phyloP scores from a whole-genome alignment of 2,797 vertebrate species.

The Numenius phaeopus region DNA sequence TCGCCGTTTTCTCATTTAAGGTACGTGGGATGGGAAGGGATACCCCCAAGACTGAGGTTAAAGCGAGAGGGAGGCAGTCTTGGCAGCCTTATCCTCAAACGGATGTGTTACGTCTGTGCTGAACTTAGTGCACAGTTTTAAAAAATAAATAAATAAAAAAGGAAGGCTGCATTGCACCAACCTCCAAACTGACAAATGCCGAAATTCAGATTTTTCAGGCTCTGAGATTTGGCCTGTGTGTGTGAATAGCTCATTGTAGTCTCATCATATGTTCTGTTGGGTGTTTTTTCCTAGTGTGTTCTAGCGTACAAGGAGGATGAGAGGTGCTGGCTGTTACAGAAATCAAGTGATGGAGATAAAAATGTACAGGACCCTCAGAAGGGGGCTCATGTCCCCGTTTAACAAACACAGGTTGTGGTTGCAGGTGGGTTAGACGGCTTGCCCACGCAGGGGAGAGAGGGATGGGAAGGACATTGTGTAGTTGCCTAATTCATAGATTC shows the following conservation, averaged over 20 bases:
- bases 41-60: constrained; percentile 7
- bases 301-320: background rate
- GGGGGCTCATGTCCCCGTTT: background rate
- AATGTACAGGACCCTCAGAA: background rate
- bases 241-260: background rate
- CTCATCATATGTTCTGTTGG: background rate
- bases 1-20: background rate
- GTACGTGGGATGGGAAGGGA: constrained; percentile 17
- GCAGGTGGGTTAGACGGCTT: background rate
- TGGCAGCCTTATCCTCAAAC: background rate
- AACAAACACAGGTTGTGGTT: background rate
- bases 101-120: background rate
- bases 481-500: background rate
- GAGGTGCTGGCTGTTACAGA: background rate
- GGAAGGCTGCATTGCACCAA: background rate
- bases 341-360: background rate
- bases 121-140: background rate
- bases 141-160: background rate
- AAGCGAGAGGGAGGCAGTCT: background rate
- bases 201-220: background rate
- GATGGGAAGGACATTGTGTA: background rate
- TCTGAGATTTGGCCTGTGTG: background rate
- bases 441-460: accelerated
- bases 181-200: background rate
- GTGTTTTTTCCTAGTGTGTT: background rate